Conservation (phyloP, 2,113 vertebrate species). For the Entomyzon cyanotis region DNA sequence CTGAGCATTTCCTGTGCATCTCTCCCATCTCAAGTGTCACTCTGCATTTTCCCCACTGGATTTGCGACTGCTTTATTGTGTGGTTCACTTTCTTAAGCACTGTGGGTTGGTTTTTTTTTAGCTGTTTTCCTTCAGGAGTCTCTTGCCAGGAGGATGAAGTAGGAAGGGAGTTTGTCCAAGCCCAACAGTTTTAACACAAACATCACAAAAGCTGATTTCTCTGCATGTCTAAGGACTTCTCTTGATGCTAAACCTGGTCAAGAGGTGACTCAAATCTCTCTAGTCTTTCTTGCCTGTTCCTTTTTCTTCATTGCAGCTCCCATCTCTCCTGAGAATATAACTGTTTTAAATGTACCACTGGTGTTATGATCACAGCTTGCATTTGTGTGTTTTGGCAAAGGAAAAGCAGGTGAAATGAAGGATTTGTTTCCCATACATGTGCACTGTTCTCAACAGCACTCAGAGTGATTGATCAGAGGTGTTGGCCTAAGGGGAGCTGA, state of each 20-base stretch:
- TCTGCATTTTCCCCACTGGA: slow-evolving; percentile 20
- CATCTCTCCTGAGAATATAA: not conserved
- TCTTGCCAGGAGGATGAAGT: not conserved
- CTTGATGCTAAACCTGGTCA: not conserved
- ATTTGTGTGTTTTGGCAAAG: not conserved
- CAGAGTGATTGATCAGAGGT: not conserved
- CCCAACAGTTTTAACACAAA: not conserved
- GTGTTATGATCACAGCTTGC: not conserved
- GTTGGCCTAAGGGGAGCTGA: not conserved
- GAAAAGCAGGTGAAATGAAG: not conserved
- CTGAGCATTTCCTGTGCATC: not conserved
- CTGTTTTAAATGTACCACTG: not conserved
- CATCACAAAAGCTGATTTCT: not conserved
- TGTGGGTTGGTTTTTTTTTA: not conserved
- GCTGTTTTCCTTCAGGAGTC: not conserved
- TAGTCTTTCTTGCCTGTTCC: not conserved
- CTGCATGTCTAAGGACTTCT: not conserved
- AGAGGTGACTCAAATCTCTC: not conserved
- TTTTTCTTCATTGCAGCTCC: not conserved
- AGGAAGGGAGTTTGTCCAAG: not conserved
- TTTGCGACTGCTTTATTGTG: not conserved
- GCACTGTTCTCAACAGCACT: not conserved
- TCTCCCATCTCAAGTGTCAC: slow-evolving; percentile 1
- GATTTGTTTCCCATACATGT: not conserved
- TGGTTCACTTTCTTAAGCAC: not conserved